These are phyloP conservation scores for Anthopleura sola DNA, from an alignment of 64 coral and sea anemone species.

Conservation along the genomic window DNA sequence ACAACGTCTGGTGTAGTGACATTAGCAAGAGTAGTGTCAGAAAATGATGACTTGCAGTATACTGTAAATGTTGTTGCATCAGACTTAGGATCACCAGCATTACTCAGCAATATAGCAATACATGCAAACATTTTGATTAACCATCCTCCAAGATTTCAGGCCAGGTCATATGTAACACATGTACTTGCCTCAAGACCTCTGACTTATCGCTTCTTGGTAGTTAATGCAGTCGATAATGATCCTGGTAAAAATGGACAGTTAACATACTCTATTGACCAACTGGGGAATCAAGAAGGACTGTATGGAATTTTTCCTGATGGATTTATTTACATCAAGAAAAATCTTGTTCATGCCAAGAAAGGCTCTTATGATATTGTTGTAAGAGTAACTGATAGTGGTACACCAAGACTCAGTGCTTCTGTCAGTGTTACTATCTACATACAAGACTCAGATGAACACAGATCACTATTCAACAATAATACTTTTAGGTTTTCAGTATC, in stretches of 20 bases:
- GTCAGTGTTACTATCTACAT: slow-evolving; percentile 57
- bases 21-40: slow-evolving; percentile 38
- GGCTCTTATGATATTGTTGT: slow-evolving; percentile 43
- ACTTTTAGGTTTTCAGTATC: slow-evolving; percentile 68
- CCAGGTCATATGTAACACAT: slow-evolving; percentile 42
- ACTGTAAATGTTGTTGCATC: slow-evolving; percentile 59
- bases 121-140: slow-evolving; percentile 60
- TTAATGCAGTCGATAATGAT: slow-evolving; percentile 73
- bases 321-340: slow-evolving; percentile 68
- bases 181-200: slow-evolving; percentile 65
- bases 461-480: slow-evolving; percentile 68
- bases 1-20: slow-evolving; percentile 68
- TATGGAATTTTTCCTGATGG: slow-evolving; percentile 77
- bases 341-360: slow-evolving; percentile 47
- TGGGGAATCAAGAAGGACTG: slow-evolving; percentile 61
- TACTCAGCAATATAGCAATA: slow-evolving; percentile 45
- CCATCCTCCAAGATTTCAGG: slow-evolving; percentile 60
- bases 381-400: slow-evolving; percentile 59
- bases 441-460: slow-evolving; percentile 63
- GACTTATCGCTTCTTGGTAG: slow-evolving; percentile 47
- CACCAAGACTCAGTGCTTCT: slow-evolving; percentile 50
- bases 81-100: slow-evolving; percentile 65
- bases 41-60: slow-evolving; percentile 47
- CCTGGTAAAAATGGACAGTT: slow-evolving; percentile 61
- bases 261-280: slow-evolving; percentile 43